Conservation (phyloP, 2,797 vertebrate species). For the Lutjanus campechanus region DNA sequence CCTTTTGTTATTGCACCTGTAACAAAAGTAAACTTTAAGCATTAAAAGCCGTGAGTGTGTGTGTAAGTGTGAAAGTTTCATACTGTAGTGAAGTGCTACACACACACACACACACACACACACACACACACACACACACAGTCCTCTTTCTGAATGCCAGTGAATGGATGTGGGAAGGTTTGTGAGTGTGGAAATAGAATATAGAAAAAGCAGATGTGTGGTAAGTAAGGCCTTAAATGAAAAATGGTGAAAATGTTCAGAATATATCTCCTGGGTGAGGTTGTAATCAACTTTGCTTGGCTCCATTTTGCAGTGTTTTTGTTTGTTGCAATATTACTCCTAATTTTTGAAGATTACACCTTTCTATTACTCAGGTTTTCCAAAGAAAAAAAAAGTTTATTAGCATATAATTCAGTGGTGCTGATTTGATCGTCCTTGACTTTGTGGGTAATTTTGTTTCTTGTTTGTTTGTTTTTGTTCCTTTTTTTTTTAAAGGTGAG, state of each 20-base stretch:
- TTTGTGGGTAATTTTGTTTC: neutral
- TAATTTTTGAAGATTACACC: neutral
- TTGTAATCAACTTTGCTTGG: neutral
- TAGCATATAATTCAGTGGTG: neutral
- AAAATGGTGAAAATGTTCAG: conserved; percentile 18
- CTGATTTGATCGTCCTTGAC: neutral
- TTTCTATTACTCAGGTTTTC: neutral
- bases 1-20: conserved; percentile 87
- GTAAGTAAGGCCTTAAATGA: neutral
- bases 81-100: conserved; percentile 18
- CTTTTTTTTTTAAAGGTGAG: neutral
- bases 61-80: conserved; percentile 34
- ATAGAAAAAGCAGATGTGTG: conserved; percentile 40
- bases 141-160: conserved; percentile 21
- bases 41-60: conserved; percentile 58
- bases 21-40: conserved; percentile 87
- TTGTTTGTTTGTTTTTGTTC: neutral
- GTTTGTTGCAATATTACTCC: neutral
- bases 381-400: neutral
- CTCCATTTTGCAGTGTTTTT: neutral
- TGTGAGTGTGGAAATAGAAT: conserved; percentile 21
- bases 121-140: neutral
- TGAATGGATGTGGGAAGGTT: conserved; percentile 24
- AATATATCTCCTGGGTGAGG: neutral
- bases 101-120: neutral